Evolutionary conservation across 2,113 vertebrate genomes (phyloP), one percentile per base, ranked within the genome.

Genomic region (Phocoena sinus): DNA sequence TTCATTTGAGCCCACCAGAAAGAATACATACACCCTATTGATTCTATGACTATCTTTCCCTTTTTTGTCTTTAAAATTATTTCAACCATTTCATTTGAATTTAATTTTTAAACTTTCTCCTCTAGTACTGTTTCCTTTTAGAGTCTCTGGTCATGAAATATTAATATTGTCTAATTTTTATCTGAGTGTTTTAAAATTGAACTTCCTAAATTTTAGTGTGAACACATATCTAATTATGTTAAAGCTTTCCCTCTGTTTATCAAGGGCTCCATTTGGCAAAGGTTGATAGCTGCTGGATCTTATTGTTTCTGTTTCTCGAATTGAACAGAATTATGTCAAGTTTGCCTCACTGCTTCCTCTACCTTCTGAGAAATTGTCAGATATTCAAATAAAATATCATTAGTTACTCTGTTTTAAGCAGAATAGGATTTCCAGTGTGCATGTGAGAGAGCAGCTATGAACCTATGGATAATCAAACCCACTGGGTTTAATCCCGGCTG

Each of bases 361-460:
- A 67, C 17, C 71, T 95, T 79, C 38, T 79, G 58, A 91, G 23
- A 89, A 88, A 88, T 2, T 68, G 23, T 80, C 47, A 95, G 33
- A 91, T 93, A 44, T 31, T 93, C 25, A 88, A 83, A 79, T 73
- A 60, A 96, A 91, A 87, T 83, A 90, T n/a, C 23, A 70, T 68
- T 13, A 81, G 21, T 71, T 76, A 50, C 38, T 77, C 21, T 65
- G 18, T 87, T 76, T 77, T 44, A 65, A 83, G 67, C 10, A 74
- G 56, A 91, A 80, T 1, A 91, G 31, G 74, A 74, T 58, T 94
- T 62, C 20, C 50, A 50, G 21, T 12, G 12, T 80, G 21, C 67
- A 23, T 62, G 31, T 26, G 3, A 44, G 10, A 38, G 20, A 83
- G 17, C 26, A 74, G 13, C 50, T 38, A 38, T 44, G 21, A 13